Base-by-base conservation (phyloP, 2,113 vertebrate genomes). In the Lates calcarifer region DNA sequence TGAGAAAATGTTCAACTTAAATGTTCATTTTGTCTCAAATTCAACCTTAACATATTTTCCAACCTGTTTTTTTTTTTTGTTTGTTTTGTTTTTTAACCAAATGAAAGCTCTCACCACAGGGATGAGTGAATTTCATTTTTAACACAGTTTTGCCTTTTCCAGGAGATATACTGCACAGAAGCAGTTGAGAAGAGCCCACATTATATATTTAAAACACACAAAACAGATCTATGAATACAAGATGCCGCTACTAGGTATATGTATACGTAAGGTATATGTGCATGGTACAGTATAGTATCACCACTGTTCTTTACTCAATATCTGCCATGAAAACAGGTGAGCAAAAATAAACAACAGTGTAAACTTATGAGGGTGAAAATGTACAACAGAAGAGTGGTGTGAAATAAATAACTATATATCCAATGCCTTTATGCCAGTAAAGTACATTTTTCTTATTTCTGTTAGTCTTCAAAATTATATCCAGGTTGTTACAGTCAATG, bases 341-440 rank as follows among this genome's bases (percentile, higher is more conserved):
- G 24, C 68, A 64, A 73, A 69, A 65, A 88, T 79, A 58, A 81
- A 53, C 60, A 66, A 28, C 22, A 57, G 53, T n/a, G n/a, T n/a
- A n/a, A n/a, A n/a, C 67, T 61, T 56, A n/a, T 53, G 39, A 0
- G 3, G 47, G 49, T 53, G 58, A 68, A 67, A 58, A 41, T 74
- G 5, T 20, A 20, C 74, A 80, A 26, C 22, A 64, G 26, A 77
- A 28, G 20, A 45, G 20, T 1, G 6, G 9, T 29, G 9, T 29
- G 1, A 56, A 26, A 26, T 56, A 49, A 49, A 20, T 22, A 24
- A 49, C 20, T 17, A 17, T 45, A n/a, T 45, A 45, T 45, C 3
- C 41, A 45, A 4, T 45, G 9, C 11, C 37, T 10, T 39, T 39
- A 39, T 39, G 41, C 41, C 15, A 45, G 43, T 45, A 6, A n/a